Evolutionary conservation across 23 tunicate genomes (phyloP).

Genomic region (Styela clava): DNA sequence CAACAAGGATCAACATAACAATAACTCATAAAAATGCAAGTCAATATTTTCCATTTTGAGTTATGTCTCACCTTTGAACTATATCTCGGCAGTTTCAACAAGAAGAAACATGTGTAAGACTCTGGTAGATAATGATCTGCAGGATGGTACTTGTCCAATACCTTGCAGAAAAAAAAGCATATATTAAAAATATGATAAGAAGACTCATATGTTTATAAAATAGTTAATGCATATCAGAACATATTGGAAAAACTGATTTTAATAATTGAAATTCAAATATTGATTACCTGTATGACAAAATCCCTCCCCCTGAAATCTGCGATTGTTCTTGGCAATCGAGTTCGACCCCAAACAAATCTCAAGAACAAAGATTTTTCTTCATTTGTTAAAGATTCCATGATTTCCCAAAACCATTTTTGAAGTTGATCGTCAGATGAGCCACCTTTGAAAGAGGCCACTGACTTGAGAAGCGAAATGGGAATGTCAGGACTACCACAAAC

Average conservation of each 20-base stretch:
- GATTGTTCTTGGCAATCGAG: slow-evolving; percentile 74
- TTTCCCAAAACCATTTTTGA: slow-evolving; percentile 78
- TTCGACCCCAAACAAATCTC: slow-evolving; percentile 93
- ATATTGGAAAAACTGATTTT: no score
- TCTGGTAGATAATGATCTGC: slow-evolving; percentile 87
- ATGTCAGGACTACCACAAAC: slow-evolving; percentile 88
- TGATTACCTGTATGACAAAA: slow-evolving; percentile 89
- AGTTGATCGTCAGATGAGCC: slow-evolving; percentile 45
- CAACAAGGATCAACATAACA: no score
- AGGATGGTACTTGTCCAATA: slow-evolving; percentile 80
- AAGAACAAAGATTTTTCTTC: slow-evolving; percentile 76
- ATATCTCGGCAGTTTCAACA: slow-evolving; percentile 77
- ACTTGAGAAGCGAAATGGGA: slow-evolving; percentile 61
- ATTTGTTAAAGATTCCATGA: slow-evolving; percentile 58
- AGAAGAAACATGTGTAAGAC: slow-evolving; percentile 87
- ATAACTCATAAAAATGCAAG: no score
- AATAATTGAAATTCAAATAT: no score
- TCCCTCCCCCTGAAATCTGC: slow-evolving; percentile 90
- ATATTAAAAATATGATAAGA: no score
- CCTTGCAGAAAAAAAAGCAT: slow-evolving; percentile 28
- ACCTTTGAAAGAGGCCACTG: slow-evolving; percentile 75
- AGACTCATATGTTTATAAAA: no score
- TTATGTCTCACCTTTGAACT: slow-evolving; percentile 56
- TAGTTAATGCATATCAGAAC: no score
- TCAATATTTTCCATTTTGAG: no score